phyloP scores from a whole-genome alignment of 2,888 invertebrate species.

The Melanostoma mellinum region DNA sequence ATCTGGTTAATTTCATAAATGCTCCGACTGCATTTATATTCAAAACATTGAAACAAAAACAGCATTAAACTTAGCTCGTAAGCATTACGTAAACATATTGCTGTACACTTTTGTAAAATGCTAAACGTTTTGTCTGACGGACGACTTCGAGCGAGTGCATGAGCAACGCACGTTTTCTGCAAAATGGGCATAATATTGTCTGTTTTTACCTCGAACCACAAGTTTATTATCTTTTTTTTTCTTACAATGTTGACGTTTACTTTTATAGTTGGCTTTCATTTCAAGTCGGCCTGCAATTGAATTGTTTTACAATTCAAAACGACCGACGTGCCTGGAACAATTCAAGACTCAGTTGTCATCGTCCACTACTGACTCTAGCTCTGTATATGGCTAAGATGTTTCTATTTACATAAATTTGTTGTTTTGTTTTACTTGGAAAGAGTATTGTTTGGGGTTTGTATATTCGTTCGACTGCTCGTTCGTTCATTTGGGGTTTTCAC shows the following conservation, averaged over 20 bases:
- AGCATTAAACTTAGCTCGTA: background rate
- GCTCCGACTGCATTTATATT: background rate
- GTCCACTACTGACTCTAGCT: background rate
- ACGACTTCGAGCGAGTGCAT: conserved; percentile 17
- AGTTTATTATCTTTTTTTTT: background rate
- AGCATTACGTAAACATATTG: background rate
- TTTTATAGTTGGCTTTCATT: background rate
- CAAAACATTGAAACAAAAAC: background rate
- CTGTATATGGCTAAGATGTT: background rate
- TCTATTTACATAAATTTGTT: no score
- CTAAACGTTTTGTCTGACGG: background rate
- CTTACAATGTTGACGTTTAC: conserved; percentile 14
- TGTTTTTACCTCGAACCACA: background rate
- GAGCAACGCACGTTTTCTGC: conserved; percentile 42
- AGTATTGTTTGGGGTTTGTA: background rate
- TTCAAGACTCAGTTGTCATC: background rate
- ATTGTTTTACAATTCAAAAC: background rate
- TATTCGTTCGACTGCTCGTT: background rate
- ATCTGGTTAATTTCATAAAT: background rate
- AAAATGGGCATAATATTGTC: conserved; percentile 28
- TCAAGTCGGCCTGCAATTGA: background rate
- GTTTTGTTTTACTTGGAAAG: background rate
- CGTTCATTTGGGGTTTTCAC: background rate
- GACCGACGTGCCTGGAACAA: background rate
- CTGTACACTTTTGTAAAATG: background rate